Percentiles rank a stretch among this genome's conserved stretches.
Evolutionary conservation across 2,888 invertebrate species (phyloP).

Genomic region (Enchytraeus crypticus): DNA sequence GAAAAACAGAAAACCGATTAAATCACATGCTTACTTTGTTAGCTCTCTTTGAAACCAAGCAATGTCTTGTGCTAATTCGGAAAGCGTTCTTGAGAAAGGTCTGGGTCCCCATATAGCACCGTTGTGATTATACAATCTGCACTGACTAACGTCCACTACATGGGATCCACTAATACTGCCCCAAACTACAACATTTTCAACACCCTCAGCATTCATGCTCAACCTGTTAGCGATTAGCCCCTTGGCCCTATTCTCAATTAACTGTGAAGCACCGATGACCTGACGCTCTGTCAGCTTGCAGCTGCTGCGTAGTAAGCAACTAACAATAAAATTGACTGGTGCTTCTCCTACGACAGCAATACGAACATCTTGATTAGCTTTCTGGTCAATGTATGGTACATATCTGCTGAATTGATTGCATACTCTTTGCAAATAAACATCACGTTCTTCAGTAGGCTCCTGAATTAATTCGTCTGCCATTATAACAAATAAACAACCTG

Average conservation of each 20-base stretch:
- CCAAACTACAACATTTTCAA: conserved; percentile 44
- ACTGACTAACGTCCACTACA: conserved; percentile 21
- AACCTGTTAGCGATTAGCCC: conserved; percentile 38
- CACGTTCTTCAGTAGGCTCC: conserved; percentile 18
- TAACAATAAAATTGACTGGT: conserved; percentile 41
- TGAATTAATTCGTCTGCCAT: conserved; percentile 27
- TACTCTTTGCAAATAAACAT: conserved; percentile 35
- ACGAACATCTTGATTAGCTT: conserved; percentile 34
- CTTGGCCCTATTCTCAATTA: conserved; percentile 42
- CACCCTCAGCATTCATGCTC: conserved; percentile 38
- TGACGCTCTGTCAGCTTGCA: conserved; percentile 37
- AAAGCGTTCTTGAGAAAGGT: conserved; percentile 37
- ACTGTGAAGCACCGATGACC: conserved; percentile 37
- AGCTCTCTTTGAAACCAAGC: conserved; percentile 42
- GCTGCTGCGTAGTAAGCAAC: conserved; percentile 38
- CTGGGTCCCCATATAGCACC: conserved; percentile 45
- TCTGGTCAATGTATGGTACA: conserved; percentile 32
- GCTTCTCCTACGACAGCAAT: conserved; percentile 40
- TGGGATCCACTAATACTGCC: conserved; percentile 37
- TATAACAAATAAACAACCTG: conserved; percentile 35
- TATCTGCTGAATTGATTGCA: conserved; percentile 33
- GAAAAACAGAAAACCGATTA: too few relatives aligned
- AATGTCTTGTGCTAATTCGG: conserved; percentile 41
- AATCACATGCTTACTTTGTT: too few relatives aligned
- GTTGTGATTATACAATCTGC: conserved; percentile 41